Conservation (phyloP, 1,140 invertebrate genomes). For the Zaprionus capensis region DNA sequence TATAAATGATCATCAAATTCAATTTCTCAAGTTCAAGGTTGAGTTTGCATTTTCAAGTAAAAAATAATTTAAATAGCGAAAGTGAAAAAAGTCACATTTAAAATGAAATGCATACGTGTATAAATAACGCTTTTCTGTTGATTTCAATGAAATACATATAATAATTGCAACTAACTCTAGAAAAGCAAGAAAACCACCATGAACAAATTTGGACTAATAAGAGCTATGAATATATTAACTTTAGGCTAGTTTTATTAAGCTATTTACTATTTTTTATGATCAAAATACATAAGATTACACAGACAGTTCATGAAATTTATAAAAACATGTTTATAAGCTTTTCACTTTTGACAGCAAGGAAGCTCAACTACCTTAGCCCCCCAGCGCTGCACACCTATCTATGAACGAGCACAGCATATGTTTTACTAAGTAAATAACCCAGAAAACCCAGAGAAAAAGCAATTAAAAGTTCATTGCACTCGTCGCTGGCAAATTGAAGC, state of each 20-base stretch:
- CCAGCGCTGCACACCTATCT: background rate
- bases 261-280: background rate
- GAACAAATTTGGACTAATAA: too few relatives aligned
- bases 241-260: background rate
- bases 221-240: too few relatives aligned
- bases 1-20: background rate
- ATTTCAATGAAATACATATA: background rate
- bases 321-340: background rate
- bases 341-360: background rate
- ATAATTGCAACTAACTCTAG: too few relatives aligned
- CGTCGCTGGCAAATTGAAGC: slow-evolving; percentile 27
- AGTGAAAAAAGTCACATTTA: background rate
- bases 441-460: slow-evolving; percentile 9
- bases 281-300: background rate
- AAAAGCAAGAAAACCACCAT: too few relatives aligned
- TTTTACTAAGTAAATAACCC: background rate
- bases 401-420: slow-evolving; percentile 6
- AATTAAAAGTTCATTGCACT: slow-evolving; percentile 74
- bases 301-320: background rate
- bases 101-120: background rate
- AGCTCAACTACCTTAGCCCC: background rate
- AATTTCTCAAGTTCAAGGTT: background rate
- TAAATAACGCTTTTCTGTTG: too few relatives aligned
- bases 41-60: background rate
- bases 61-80: background rate